phyloP scores from a whole-genome alignment of 37 sponge, comb jelly and placozoan genomes.

The Amphimedon queenslandica region DNA sequence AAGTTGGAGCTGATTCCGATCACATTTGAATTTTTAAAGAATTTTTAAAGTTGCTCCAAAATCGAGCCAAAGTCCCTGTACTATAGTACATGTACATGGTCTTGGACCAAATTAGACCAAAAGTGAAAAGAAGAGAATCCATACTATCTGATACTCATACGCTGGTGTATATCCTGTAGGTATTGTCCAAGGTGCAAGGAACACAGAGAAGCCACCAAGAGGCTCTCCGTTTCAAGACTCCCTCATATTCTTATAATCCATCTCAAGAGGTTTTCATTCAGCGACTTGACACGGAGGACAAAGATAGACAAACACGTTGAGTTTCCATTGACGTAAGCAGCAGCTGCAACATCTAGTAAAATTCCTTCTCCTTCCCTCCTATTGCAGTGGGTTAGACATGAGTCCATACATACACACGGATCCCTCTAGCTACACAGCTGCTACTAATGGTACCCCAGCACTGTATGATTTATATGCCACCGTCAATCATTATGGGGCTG shows the following conservation, averaged over 20 bases:
- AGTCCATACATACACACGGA: conserved; percentile 52
- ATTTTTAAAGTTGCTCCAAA: no score
- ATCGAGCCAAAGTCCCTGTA: no score
- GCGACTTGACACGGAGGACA: conserved; percentile 39
- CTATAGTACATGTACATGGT: no score
- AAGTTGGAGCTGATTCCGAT: no score
- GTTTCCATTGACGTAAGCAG: conserved; percentile 66
- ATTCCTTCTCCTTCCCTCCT: background rate
- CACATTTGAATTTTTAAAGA: no score
- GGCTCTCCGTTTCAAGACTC: conserved; percentile 84
- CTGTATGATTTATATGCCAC: conserved; percentile 69
- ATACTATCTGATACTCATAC: no score
- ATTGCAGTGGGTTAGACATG: conserved; percentile 61
- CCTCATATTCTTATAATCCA: conserved; percentile 86
- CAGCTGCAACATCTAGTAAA: conserved; percentile 4
- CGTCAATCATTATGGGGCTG: conserved; percentile 68
- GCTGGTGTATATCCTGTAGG: conserved; percentile 55
- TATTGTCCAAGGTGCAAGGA: conserved; percentile 90
- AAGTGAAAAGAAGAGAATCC: no score
- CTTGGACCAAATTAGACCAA: no score
- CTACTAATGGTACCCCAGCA: background rate
- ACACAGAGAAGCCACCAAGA: conserved; percentile 87
- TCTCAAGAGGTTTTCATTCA: conserved; percentile 85
- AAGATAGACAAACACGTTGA: conserved; percentile 69
- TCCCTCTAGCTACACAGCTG: no score